These are phyloP conservation scores for Hypanus sabinus DNA, from an alignment of 2,113 vertebrate genomes.

Conservation along the genomic window DNA sequence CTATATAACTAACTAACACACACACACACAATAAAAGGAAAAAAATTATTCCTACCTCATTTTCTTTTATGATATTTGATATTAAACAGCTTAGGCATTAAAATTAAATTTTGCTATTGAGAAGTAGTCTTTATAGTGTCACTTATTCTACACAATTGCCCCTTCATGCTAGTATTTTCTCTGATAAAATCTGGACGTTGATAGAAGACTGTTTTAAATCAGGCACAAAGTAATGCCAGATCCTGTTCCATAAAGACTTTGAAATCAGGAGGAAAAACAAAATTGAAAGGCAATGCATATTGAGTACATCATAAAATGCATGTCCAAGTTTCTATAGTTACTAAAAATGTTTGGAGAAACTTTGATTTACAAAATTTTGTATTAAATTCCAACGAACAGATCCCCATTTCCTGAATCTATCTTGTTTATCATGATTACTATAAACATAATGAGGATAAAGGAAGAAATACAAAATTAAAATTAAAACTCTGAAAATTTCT, in stretches of 20 bases:
- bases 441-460: no score
- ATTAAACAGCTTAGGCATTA: not conserved
- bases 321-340: not conserved
- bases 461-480: not conserved
- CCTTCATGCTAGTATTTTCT: not conserved
- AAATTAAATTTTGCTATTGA: slow-evolving; percentile 20
- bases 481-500: not conserved
- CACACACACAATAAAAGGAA: not conserved
- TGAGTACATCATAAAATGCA: not conserved
- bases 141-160: not conserved
- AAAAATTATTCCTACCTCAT: not conserved
- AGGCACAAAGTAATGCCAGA: slow-evolving; percentile 5
- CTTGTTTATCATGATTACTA: not conserved
- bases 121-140: not conserved
- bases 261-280: not conserved
- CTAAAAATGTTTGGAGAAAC: not conserved
- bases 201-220: slow-evolving; percentile 16
- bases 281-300: not conserved
- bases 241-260: not conserved
- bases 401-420: not conserved
- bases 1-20: no score
- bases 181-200: not conserved
- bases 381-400: not conserved
- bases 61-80: not conserved
- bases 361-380: not conserved